phyloP scores from a whole-genome alignment of 2,888 invertebrate species.

The Calephelis perditalis region DNA sequence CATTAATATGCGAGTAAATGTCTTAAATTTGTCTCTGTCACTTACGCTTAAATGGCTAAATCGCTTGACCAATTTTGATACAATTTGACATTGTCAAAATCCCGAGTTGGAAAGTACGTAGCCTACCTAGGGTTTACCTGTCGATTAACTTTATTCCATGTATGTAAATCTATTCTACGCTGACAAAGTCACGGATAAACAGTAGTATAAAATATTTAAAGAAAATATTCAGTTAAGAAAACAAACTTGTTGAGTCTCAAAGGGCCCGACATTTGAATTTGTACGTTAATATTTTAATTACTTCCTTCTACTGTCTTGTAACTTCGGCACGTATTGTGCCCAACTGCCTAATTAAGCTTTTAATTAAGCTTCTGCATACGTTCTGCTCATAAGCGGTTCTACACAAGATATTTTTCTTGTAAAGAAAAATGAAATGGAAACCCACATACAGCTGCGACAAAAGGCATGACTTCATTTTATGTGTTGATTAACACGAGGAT shows the following conservation, averaged over 20 bases:
- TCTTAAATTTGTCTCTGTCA: no score
- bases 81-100: no score
- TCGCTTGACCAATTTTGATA: no score
- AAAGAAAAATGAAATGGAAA: constrained; percentile 19
- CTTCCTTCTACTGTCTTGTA: constrained; percentile 55
- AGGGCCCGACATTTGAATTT: constrained; percentile 47
- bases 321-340: constrained; percentile 46
- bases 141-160: no score
- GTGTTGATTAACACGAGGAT: no score
- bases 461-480: background rate
- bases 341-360: constrained; percentile 54
- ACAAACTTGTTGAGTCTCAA: constrained; percentile 48
- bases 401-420: constrained; percentile 31
- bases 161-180: no score
- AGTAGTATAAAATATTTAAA: no score
- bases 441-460: background rate
- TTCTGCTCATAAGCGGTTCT: constrained; percentile 34
- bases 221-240: constrained; percentile 32
- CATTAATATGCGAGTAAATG: no score
- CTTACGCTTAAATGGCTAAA: no score
- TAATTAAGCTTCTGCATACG: constrained; percentile 51
- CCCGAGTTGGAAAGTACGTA: no score
- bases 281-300: constrained; percentile 64
- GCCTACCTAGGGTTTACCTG: no score
- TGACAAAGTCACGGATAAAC: no score